phyloP scores from a whole-genome alignment of 2,888 invertebrate species.

The Melitaea athalia region DNA sequence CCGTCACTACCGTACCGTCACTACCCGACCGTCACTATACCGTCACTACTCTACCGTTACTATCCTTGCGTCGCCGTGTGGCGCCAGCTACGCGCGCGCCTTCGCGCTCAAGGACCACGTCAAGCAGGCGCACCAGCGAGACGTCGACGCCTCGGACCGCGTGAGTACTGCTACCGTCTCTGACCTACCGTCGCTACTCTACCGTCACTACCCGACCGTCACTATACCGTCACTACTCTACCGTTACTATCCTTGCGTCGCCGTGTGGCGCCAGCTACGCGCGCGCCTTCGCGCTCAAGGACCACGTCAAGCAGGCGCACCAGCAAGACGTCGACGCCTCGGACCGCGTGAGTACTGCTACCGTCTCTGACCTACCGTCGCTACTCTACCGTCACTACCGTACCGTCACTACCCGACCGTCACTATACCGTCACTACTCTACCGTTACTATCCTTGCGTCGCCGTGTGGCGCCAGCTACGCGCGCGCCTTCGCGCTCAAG shows the following conservation, averaged over 20 bases:
- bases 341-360: constrained; percentile 15
- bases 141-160: constrained; percentile 35
- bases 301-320: constrained; percentile 87
- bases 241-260: too few relatives aligned
- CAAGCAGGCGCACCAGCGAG: constrained; percentile 82
- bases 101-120: constrained; percentile 89
- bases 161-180: constrained; percentile 5
- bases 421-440: too few relatives aligned
- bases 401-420: not conserved
- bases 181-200: not conserved
- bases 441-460: constrained; percentile 34
- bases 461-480: constrained; percentile 89
- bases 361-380: not conserved
- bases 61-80: constrained; percentile 72
- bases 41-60: too few relatives aligned
- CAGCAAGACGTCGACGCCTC: constrained; percentile 47
- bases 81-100: constrained; percentile 88
- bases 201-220: not conserved
- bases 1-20: not conserved
- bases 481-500: constrained; percentile 87
- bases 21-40: not conserved
- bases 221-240: not conserved
- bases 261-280: constrained; percentile 90
- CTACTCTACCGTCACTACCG: not conserved
- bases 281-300: constrained; percentile 87